Evolutionary conservation across 2,113 vertebrate species (phyloP).

Genomic region (Dissostichus mawsoni): DNA sequence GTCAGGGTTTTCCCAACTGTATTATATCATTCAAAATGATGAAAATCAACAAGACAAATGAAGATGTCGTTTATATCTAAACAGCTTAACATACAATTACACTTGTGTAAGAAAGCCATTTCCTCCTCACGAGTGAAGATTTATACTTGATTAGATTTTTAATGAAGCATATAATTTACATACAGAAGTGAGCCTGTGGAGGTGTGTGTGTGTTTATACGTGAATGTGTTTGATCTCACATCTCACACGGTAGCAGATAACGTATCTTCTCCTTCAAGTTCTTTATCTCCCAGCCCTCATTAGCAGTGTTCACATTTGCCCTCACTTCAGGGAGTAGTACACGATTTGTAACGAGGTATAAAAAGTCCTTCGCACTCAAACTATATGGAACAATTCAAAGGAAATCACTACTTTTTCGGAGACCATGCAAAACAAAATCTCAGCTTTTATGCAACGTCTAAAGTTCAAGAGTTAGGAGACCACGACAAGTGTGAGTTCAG

Average conservation of each 20-base stretch:
- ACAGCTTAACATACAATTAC: not conserved
- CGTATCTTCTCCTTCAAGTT: slow-evolving; percentile 69
- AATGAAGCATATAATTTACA: slow-evolving; percentile 24
- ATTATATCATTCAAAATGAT: not conserved
- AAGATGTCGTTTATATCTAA: not conserved
- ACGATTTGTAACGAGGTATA: slow-evolving; percentile 18
- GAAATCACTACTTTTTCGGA: slow-evolving; percentile 52
- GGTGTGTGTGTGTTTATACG: slow-evolving; percentile 9
- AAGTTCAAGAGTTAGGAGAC: slow-evolving; percentile 64
- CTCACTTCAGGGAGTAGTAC: slow-evolving; percentile 42
- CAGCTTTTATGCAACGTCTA: slow-evolving; percentile 66
- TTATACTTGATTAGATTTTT: slow-evolving; percentile 10
- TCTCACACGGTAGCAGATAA: slow-evolving; percentile 80
- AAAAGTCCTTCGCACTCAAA: slow-evolving; percentile 51
- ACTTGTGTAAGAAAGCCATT: not conserved
- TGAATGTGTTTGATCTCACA: slow-evolving; percentile 65
- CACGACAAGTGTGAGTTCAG: slow-evolving; percentile 29
- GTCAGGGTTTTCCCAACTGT: not conserved
- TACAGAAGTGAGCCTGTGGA: slow-evolving; percentile 19
- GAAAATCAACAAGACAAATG: not conserved
- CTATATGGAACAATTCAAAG: slow-evolving; percentile 58
- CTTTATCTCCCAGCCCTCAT: slow-evolving; percentile 81
- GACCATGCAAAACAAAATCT: slow-evolving; percentile 39
- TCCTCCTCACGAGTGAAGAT: not conserved
- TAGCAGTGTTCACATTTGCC: slow-evolving; percentile 65